These are phyloP conservation scores for Buathra laborator DNA, from an alignment of 2,888 invertebrate species.

Conservation along the genomic window DNA sequence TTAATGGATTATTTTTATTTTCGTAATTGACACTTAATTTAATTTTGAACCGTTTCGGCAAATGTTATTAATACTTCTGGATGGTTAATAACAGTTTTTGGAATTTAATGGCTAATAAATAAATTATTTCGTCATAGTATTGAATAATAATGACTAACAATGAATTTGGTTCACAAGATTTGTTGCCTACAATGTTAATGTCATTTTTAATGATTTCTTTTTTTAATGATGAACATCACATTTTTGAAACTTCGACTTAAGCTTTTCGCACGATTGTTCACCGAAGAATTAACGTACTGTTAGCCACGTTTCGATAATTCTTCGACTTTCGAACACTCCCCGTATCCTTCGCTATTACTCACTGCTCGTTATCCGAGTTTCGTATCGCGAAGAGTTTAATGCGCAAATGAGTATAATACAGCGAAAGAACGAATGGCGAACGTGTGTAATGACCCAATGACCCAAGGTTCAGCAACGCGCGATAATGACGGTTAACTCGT, in stretches of 20 bases:
- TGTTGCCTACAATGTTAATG: background rate
- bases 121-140: background rate
- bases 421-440: conserved; percentile 14
- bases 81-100: background rate
- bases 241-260: background rate
- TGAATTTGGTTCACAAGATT: background rate
- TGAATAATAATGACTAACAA: background rate
- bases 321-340: background rate
- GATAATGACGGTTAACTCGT: conserved; percentile 39
- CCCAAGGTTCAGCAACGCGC: conserved; percentile 11
- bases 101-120: background rate
- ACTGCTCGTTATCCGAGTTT: background rate
- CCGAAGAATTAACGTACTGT: background rate
- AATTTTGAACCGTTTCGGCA: background rate
- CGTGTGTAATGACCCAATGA: conserved; percentile 27
- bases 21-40: background rate
- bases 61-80: background rate
- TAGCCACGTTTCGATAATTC: background rate
- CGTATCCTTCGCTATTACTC: background rate
- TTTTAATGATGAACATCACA: background rate
- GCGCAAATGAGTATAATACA: conserved; percentile 22
- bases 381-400: conserved; percentile 28
- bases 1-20: background rate
- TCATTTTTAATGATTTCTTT: background rate
- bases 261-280: background rate